These are phyloP conservation scores for Saccostrea glomerata DNA, from an alignment of 1,140 invertebrate genomes.

Conservation along the genomic window DNA sequence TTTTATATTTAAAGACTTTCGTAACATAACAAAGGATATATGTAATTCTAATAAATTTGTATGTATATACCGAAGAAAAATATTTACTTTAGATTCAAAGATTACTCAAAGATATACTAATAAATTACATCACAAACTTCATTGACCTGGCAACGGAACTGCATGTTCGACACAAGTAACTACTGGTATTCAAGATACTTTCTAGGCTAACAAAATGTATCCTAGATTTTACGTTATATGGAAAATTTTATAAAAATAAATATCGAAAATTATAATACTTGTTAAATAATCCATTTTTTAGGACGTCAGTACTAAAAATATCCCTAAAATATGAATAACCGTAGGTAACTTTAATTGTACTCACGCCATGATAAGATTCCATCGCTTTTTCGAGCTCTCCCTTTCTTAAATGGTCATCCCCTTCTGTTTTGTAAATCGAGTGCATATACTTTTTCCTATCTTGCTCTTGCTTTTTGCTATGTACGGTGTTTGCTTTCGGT, in stretches of 20 bases:
- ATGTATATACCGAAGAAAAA: not conserved
- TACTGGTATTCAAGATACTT: slow-evolving; percentile 15
- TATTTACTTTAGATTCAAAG: not conserved
- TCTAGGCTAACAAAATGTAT: not conserved
- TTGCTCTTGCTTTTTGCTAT: slow-evolving; percentile 5
- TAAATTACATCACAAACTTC: not conserved
- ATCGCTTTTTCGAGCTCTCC: slow-evolving; percentile 52
- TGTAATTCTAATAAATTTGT: not conserved
- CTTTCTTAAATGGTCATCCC: slow-evolving; percentile 47
- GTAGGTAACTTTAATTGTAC: not conserved
- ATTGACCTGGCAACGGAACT: not conserved
- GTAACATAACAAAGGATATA: not conserved
- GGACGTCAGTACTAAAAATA: too few species aligned
- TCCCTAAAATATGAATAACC: too few species aligned
- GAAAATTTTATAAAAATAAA: not conserved
- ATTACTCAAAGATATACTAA: not conserved
- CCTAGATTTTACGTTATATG: not conserved
- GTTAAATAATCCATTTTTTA: not conserved
- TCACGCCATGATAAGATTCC: slow-evolving; percentile 51
- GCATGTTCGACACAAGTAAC: not conserved
- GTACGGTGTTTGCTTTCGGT: slow-evolving; percentile 25
- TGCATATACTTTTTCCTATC: slow-evolving; percentile 51
- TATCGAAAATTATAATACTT: not conserved
- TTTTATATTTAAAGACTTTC: not conserved
- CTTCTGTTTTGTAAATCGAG: slow-evolving; percentile 53